Evolutionary conservation across 2,888 invertebrate species (phyloP).

Genomic region (Pseudeuparius sepicola): DNA sequence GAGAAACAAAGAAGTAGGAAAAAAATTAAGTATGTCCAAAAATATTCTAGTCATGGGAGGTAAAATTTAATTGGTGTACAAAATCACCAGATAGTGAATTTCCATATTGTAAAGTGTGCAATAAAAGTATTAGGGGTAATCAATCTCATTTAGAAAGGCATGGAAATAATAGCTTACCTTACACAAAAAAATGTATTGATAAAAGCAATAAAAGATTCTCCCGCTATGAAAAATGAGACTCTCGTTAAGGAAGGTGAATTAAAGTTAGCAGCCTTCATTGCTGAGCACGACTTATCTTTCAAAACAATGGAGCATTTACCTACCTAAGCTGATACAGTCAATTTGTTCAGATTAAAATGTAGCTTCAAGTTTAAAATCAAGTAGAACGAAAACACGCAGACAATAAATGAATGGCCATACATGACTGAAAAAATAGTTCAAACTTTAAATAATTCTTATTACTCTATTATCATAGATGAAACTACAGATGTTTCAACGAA

Average conservation of each 20-base stretch:
- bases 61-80: conserved; percentile 12
- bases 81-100: conserved; percentile 6
- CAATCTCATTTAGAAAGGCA: conserved; percentile 7
- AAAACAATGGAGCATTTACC: conserved; percentile 23
- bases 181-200: neutral
- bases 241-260: conserved; percentile 19
- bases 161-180: conserved; percentile 2
- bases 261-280: conserved; percentile 21
- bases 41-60: conserved; percentile 7
- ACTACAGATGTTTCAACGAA: conserved; percentile 18
- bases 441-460: conserved; percentile 14
- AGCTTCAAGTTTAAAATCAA: conserved; percentile 20
- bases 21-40: too few relatives aligned
- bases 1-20: too few relatives aligned
- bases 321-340: conserved; percentile 21
- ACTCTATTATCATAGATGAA: conserved; percentile 17
- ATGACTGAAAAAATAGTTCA: conserved; percentile 9
- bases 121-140: conserved; percentile 8
- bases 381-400: conserved; percentile 22
- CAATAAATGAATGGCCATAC: conserved; percentile 10
- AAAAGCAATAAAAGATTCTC: conserved; percentile 1
- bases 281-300: conserved; percentile 26
- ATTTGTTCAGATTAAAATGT: conserved; percentile 24
- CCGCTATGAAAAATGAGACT: conserved; percentile 4
- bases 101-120: conserved; percentile 10